Evolutionary conservation across 2,888 invertebrate species (phyloP).

Genomic region (Eupithecia tripunctaria): DNA sequence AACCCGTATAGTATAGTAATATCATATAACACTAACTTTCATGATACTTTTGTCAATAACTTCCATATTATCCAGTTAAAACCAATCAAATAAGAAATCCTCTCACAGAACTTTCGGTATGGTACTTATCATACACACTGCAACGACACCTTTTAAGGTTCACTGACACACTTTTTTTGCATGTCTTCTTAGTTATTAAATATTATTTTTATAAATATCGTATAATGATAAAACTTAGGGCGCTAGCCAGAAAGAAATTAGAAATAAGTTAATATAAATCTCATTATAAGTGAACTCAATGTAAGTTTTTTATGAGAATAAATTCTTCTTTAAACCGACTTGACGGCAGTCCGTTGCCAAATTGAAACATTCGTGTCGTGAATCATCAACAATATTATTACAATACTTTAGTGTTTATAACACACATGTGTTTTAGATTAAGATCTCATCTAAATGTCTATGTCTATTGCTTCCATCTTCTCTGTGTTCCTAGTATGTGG

Average conservation of each 20-base stretch:
- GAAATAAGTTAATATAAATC: too few relatives aligned
- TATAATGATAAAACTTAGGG: too few relatives aligned
- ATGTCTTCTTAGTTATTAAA: too few relatives aligned
- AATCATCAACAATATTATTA: conserved; percentile 31
- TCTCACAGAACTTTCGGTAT: conserved; percentile 18
- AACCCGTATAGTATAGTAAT: too few relatives aligned
- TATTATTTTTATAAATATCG: too few relatives aligned
- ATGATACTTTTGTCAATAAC: neutral
- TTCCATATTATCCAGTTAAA: neutral
- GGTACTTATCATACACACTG: conserved; percentile 17
- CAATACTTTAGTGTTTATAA: conserved; percentile 5
- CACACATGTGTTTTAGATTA: conserved; percentile 1
- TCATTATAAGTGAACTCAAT: too few relatives aligned
- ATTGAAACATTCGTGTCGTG: conserved; percentile 51
- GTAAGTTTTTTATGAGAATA: too few relatives aligned
- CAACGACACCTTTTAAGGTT: conserved; percentile 50
- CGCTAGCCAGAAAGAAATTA: too few relatives aligned
- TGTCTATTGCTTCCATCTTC: neutral
- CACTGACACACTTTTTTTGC: conserved; percentile 66
- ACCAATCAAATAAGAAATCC: conserved; percentile 13
- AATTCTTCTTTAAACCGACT: too few relatives aligned
- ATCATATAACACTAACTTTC: neutral
- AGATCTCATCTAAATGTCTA: conserved; percentile 4
- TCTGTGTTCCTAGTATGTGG: neutral
- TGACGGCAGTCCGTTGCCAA: conserved; percentile 53